phyloP scores from a whole-genome alignment of 2,888 invertebrate genomes.

The Erynnis tages region DNA sequence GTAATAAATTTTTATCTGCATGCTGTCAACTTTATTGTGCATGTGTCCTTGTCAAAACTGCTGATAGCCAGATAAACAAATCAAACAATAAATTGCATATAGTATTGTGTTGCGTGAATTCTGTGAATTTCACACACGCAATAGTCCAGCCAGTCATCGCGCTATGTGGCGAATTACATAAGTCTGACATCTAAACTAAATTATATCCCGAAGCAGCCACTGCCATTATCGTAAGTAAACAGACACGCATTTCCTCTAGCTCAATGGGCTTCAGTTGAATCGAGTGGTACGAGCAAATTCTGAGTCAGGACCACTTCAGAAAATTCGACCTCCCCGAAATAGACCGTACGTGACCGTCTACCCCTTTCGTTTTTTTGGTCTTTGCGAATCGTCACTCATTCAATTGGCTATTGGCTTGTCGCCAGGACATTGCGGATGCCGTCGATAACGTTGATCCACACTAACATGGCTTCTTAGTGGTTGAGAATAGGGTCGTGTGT shows the following conservation, averaged over 20 bases:
- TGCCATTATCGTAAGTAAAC: conserved; percentile 53
- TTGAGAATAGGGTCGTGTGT: background rate
- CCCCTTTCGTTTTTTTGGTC: conserved; percentile 57
- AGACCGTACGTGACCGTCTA: conserved; percentile 69
- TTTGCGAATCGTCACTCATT: conserved; percentile 75
- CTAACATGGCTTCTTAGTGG: conserved; percentile 46
- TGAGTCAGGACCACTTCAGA: conserved; percentile 70
- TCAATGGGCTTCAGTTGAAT: conserved; percentile 61
- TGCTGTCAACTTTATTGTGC: conserved; percentile 3
- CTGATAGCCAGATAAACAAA: conserved; percentile 45
- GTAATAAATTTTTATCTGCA: conserved; percentile 1
- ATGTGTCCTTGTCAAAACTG: conserved; percentile 31
- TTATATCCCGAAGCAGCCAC: conserved; percentile 39
- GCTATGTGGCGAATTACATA: conserved; percentile 20
- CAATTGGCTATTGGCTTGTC: conserved; percentile 72
- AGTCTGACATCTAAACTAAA: conserved; percentile 33
- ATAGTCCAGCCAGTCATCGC: conserved; percentile 8
- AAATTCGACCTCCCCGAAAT: conserved; percentile 69
- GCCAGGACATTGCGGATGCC: conserved; percentile 62
- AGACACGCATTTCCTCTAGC: conserved; percentile 66
- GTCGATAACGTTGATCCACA: conserved; percentile 51
- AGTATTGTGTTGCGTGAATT: conserved; percentile 2
- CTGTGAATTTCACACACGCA: background rate
- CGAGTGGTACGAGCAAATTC: conserved; percentile 54
- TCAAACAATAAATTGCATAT: conserved; percentile 11